These are phyloP conservation scores for Nemopilema nomurai DNA, from an alignment of 30 jellyfish, hydroid and myxozoan genomes.

Conservation along the genomic window DNA sequence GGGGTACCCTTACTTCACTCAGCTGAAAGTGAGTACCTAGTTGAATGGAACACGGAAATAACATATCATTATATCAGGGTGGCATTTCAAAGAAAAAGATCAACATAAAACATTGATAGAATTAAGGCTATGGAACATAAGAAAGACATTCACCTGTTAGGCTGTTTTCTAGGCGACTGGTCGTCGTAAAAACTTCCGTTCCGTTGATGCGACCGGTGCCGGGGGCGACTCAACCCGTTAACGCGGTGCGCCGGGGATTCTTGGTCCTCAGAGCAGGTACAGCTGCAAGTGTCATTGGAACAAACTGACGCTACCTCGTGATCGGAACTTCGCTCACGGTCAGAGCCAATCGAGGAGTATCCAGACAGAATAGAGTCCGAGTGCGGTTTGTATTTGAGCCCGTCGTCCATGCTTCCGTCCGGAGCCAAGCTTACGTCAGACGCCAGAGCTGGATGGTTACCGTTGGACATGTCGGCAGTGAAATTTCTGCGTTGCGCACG, in stretches of 20 bases:
- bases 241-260: slow-evolving; percentile 18
- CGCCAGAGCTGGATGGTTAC: neutral
- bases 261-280: slow-evolving; percentile 50
- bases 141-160: neutral
- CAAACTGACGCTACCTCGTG: slow-evolving; percentile 50
- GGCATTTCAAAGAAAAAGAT: neutral
- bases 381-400: slow-evolving; percentile 38
- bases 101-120: neutral
- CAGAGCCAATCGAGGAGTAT: slow-evolving; percentile 52
- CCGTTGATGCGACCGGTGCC: slow-evolving; percentile 2
- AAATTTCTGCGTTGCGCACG: neutral
- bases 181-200: slow-evolving; percentile 38
- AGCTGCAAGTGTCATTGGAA: slow-evolving; percentile 50
- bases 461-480: neutral
- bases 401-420: slow-evolving; percentile 5
- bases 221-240: neutral
- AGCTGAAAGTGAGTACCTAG: no score
- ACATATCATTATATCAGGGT: neutral
- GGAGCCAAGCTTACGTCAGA: neutral
- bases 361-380: slow-evolving; percentile 58
- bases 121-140: neutral
- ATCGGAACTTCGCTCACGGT: slow-evolving; percentile 58
- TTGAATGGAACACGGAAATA: no score
- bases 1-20: no score
- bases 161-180: neutral